Evolutionary conservation across 2,888 invertebrate species (phyloP), one percentile per base, ranked within the genome.

Genomic region (Phaedon cochleariae): DNA sequence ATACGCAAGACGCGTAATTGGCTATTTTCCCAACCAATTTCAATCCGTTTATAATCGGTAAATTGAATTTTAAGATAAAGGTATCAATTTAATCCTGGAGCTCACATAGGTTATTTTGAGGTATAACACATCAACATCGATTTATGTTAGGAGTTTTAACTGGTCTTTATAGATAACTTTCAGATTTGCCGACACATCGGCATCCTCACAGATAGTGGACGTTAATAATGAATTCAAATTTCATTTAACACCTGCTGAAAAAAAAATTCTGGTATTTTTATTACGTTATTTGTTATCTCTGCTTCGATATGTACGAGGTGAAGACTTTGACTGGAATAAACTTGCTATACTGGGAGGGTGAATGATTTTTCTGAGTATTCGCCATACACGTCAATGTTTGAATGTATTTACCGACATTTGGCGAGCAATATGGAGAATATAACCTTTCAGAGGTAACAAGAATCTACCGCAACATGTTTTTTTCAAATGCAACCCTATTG

Each of bases 11-110:
- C 41, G 15, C 41, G 41, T 41, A 41, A 41, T 41, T 41, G 41
- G 41, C 41, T 41, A 41, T 41, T 41, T 41, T 41, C 41, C 41
- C 41, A 41, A 41, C 41, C 41, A 41, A 41, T 41, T 41, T 41
- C 41, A 15, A 41, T 41, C 7, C 15, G 41, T n/a, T 41, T 41
- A 41, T 41, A 41, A 41, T 41, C 41, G 15, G 41, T 15, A 41
- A 41, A 41, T 41, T 41, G 41, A 41, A 41, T 41, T 41, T 41
- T 41, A 41, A 41, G 41, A 41, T 41, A 41, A 41, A 15, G 41
- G 41, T 15, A 41, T 41, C 12, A n/a, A 41, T 41, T 41, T 15
- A 41, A 15, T 41, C 2, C 41, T 41, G 2, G n/a, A 15, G 41
- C 4, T 41, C 12, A n/a, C n/a, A 3, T 7, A 34, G 15, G 41